These are phyloP conservation scores for Harpagifer antarcticus DNA, from an alignment of 2,797 vertebrate genomes.

Conservation along the genomic window DNA sequence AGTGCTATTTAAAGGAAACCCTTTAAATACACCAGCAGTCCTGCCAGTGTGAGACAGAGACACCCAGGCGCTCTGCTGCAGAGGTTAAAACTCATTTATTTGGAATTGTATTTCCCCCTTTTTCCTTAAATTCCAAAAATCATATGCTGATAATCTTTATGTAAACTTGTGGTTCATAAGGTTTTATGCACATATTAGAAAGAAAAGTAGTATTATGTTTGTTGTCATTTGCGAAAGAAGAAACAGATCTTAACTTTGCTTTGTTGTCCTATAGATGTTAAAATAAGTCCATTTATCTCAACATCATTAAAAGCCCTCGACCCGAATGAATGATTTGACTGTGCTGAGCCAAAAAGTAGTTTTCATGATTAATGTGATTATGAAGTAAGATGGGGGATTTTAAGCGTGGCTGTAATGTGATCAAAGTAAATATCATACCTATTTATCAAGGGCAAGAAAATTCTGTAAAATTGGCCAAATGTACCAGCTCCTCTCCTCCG, in stretches of 20 bases:
- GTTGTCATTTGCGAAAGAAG: not conserved
- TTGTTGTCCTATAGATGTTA: not conserved
- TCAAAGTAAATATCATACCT: not conserved
- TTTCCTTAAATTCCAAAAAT: not conserved
- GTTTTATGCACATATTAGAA: too few relatives aligned
- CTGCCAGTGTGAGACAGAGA: constrained; percentile 47
- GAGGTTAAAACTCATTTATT: not conserved
- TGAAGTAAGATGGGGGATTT: not conserved
- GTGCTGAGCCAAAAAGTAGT: fast-evolving
- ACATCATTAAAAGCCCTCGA: not conserved
- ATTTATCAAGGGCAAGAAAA: not conserved
- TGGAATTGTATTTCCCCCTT: not conserved
- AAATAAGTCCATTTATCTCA: not conserved
- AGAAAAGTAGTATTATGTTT: not conserved
- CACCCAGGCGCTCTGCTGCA: constrained; percentile 15
- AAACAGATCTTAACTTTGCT: not conserved
- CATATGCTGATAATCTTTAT: not conserved
- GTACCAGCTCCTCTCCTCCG: constrained; percentile 2
- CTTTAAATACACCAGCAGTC: constrained; percentile 69
- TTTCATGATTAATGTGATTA: not conserved
- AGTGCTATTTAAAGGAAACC: constrained; percentile 77
- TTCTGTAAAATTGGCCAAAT: not conserved
- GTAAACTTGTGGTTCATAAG: not conserved
- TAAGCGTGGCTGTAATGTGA: not conserved
- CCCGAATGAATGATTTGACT: not conserved